Conservation (phyloP, 2,888 invertebrate species). For the Drosophila macrospina region DNA sequence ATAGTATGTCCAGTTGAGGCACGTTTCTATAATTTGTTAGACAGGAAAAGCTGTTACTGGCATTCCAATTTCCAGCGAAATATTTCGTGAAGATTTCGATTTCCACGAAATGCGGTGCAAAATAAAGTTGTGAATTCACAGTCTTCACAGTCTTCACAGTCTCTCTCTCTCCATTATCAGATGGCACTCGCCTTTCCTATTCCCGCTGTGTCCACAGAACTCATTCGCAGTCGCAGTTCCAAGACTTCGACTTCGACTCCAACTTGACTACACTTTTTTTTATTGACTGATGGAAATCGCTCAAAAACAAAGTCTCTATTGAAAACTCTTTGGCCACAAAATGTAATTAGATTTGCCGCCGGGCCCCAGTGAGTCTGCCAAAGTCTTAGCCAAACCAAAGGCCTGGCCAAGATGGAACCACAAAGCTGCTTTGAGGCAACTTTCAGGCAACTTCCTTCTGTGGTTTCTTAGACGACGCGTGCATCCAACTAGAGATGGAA, state of each 20-base stretch:
- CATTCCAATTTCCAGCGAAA: conserved; percentile 76
- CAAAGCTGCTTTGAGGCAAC: conserved; percentile 25
- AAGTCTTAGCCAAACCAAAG: conserved; percentile 9
- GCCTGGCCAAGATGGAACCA: conserved; percentile 20
- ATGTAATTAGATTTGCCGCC: conserved; percentile 75
- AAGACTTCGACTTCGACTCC: conserved; percentile 18
- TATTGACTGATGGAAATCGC: conserved; percentile 84
- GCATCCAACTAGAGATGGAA: conserved; percentile 48
- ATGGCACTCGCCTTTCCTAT: conserved; percentile 53
- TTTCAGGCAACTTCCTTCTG: conserved; percentile 46
- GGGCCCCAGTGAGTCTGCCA: conserved; percentile 38
- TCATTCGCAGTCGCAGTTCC: conserved; percentile 23
- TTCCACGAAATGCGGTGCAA: conserved; percentile 73
- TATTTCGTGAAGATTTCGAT: conserved; percentile 68
- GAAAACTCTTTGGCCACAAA: conserved; percentile 63
- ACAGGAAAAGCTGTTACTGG: conserved; percentile 17
- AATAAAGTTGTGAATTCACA: conserved; percentile 75
- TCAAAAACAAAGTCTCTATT: conserved; percentile 58
- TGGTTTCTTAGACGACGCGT: conserved; percentile 63
- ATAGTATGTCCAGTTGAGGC: conserved; percentile 18
- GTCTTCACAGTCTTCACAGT: background rate
- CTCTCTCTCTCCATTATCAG: conserved; percentile 57
- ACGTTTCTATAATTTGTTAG: conserved; percentile 66
- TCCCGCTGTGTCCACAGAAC: conserved; percentile 65
- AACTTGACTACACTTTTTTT: conserved; percentile 50